Evolutionary conservation across 2,797 vertebrate genomes (phyloP).

Genomic region (Acanthurus leucopareius): DNA sequence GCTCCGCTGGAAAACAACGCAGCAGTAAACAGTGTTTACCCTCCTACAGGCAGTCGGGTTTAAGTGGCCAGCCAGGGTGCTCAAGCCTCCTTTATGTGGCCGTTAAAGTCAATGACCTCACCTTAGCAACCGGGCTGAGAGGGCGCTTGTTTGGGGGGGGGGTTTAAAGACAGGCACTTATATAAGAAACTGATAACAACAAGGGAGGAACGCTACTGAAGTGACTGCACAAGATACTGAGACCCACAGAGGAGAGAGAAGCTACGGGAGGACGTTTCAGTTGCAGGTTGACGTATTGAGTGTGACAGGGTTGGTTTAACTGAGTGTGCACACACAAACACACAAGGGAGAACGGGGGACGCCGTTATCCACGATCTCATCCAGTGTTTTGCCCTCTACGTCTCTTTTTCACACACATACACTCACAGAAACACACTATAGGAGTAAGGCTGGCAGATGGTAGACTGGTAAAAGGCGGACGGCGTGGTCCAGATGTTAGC

Average conservation of each 20-base stretch:
- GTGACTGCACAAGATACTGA: background rate
- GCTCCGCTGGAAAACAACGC: slow-evolving; percentile 37
- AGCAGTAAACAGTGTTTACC: slow-evolving; percentile 70
- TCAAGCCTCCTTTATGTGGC: slow-evolving; percentile 57
- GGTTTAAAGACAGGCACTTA: background rate
- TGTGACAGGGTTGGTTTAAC: slow-evolving; percentile 30
- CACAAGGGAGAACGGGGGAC: slow-evolving; percentile 16
- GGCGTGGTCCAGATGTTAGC: slow-evolving; percentile 72
- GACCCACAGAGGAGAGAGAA: background rate
- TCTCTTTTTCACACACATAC: slow-evolving; percentile 29
- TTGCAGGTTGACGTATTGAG: slow-evolving; percentile 15
- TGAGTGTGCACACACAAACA: background rate
- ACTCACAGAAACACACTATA: slow-evolving; percentile 22
- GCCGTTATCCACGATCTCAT: slow-evolving; percentile 18
- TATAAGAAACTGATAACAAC: slow-evolving; percentile 17
- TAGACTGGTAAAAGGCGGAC: slow-evolving; percentile 58
- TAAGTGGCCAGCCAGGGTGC: slow-evolving; percentile 58
- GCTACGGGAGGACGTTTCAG: slow-evolving; percentile 15
- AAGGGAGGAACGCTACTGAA: background rate
- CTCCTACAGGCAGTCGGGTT: slow-evolving; percentile 58
- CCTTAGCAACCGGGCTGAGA: slow-evolving; percentile 42
- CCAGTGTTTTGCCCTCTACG: slow-evolving; percentile 25
- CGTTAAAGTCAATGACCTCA: slow-evolving; percentile 61
- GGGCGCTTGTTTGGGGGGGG: slow-evolving; percentile 2
- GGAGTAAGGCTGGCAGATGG: slow-evolving; percentile 66